Evolutionary conservation across 2,888 invertebrate species (phyloP), one percentile per base, ranked within the genome.

Genomic region (Meiosimyza platycephala): DNA sequence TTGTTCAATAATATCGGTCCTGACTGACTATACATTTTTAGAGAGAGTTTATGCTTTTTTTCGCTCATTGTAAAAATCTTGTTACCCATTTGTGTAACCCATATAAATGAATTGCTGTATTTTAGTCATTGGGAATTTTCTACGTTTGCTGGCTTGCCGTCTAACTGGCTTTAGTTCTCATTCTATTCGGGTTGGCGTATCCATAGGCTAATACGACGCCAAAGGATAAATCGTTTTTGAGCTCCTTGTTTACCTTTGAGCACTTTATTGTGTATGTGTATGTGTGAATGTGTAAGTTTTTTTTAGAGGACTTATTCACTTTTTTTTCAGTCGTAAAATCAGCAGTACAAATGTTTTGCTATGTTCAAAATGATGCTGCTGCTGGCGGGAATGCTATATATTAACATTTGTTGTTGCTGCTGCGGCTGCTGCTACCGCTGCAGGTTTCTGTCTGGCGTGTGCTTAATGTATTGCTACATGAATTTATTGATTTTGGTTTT

Each of bases 321-420:
- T 50, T 15, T 40, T 40, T 40, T 9, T 40, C 9, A 7, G 28
- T 40, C 0, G 6, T 9, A 40, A 40, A 6, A 40, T 6, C 9
- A 40, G 40, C 9, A 9, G 40, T 2, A 40, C 6, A 40, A 40
- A 40, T 9, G 40, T 40, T 6, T 40, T 40, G 40, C 40, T 40
- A 1, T 1, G 40, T 40, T 40, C 40, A 9, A 40, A 28, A 22
- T 51, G 82, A 77, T 78, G 75, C 80, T 77, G 75, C 80, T 77
- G 77, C 75, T 77, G 76, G 74, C 74, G 74, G 65, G 73, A 68
- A 13, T 47, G 54, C 40, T 40, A 9, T 40, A 9, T 40, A 40
- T 40, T 40, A 9, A 40, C 40, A 9, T 40, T 40, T 9, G 40
- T 40, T 28, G 62, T 67, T 50, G 18, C 40, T 52, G 57, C 50